These are phyloP conservation scores for Erpobdella octoculata DNA, from an alignment of 2,888 invertebrate genomes.

Conservation along the genomic window DNA sequence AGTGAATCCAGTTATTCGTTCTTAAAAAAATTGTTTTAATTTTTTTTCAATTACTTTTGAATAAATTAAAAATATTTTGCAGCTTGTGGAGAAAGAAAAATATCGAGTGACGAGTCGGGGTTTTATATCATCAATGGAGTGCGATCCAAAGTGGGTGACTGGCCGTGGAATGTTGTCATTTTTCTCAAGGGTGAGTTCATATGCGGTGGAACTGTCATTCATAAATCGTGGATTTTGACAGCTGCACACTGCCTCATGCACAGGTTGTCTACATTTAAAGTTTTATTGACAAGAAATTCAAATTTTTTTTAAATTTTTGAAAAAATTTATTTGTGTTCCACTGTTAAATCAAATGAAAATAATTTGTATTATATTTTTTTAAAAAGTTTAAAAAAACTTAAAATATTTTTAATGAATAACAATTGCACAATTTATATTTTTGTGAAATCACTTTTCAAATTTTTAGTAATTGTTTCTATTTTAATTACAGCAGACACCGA, in stretches of 20 bases:
- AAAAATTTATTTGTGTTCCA: too few species aligned
- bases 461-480: too few species aligned
- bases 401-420: too few species aligned
- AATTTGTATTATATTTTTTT: neutral
- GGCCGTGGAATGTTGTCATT: neutral
- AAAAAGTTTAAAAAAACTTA: too few species aligned
- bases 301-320: too few species aligned
- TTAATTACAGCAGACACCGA: too few species aligned
- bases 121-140: conserved; percentile 13
- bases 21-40: neutral
- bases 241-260: neutral
- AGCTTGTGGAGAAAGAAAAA: neutral
- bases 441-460: too few species aligned
- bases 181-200: neutral
- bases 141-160: neutral
- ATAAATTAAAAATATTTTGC: neutral
- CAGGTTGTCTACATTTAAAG: too few species aligned
- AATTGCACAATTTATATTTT: too few species aligned
- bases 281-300: too few species aligned
- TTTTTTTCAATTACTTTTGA: neutral
- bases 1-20: too few species aligned
- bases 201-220: neutral
- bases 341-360: too few species aligned
- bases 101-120: neutral
- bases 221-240: neutral